phyloP scores from a whole-genome alignment of 2,888 invertebrate genomes.

The Thera britannica region DNA sequence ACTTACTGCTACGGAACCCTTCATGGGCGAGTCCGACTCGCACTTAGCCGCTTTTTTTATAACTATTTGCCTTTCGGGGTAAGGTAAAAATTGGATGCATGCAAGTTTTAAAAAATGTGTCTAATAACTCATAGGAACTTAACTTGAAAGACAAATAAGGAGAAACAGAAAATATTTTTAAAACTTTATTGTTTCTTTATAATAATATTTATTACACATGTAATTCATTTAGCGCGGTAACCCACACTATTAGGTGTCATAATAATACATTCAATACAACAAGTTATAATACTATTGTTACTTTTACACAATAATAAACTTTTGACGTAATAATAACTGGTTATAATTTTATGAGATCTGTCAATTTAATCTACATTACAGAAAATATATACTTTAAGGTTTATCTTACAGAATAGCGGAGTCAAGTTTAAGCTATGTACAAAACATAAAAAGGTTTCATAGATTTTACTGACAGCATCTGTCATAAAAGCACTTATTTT shows the following conservation, averaged over 20 bases:
- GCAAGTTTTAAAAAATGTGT: too few species aligned
- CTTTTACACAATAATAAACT: slow-evolving; percentile 83
- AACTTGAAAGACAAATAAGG: slow-evolving; percentile 7
- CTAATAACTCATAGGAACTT: too few species aligned
- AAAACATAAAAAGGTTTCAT: slow-evolving; percentile 18
- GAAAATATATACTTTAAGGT: slow-evolving; percentile 61
- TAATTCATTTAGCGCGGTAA: slow-evolving; percentile 72
- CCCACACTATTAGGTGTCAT: slow-evolving; percentile 67
- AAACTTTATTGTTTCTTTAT: slow-evolving; percentile 83
- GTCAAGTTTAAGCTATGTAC: slow-evolving; percentile 53
- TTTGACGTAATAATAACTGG: slow-evolving; percentile 82
- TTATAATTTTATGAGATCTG: slow-evolving; percentile 73
- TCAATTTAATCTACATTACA: slow-evolving; percentile 63
- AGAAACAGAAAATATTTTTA: slow-evolving; percentile 60
- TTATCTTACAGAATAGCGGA: slow-evolving; percentile 55
- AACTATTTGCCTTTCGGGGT: too few species aligned
- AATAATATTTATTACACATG: slow-evolving; percentile 83
- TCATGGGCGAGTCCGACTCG: too few species aligned
- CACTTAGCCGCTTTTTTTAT: too few species aligned
- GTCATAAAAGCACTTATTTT: slow-evolving; percentile 81
- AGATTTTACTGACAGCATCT: slow-evolving; percentile 73
- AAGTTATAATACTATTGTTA: slow-evolving; percentile 80
- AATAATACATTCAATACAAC: slow-evolving; percentile 82
- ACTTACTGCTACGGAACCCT: too few species aligned
- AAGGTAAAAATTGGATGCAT: too few species aligned